Conservation (phyloP, 2,888 invertebrate species). For the Platycnemis pennipes region DNA sequence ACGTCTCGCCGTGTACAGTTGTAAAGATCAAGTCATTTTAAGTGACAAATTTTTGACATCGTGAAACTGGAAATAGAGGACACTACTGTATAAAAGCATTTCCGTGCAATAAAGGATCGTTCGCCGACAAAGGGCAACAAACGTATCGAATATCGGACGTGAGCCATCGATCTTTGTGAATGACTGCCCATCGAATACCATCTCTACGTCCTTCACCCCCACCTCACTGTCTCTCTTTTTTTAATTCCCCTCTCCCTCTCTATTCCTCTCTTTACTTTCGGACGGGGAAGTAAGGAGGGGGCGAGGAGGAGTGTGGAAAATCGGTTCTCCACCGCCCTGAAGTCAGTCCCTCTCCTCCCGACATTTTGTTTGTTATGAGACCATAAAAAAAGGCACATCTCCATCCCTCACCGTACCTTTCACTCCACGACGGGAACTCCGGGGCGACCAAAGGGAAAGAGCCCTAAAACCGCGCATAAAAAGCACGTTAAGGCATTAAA, state of each 20-base stretch:
- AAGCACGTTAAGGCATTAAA: background rate
- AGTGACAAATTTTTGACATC: too few relatives aligned
- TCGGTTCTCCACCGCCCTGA: background rate
- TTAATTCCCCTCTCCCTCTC: background rate
- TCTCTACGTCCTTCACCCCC: background rate
- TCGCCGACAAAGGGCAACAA: too few relatives aligned
- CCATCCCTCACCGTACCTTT: background rate
- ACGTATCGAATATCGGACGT: too few relatives aligned
- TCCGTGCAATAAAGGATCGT: too few relatives aligned
- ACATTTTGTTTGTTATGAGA: conserved; percentile 15
- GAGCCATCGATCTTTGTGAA: background rate
- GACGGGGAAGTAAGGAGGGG: background rate
- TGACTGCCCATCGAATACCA: background rate
- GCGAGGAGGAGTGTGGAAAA: background rate
- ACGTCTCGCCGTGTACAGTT: too few relatives aligned
- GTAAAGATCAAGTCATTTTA: too few relatives aligned
- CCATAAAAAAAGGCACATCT: background rate
- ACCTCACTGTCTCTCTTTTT: background rate
- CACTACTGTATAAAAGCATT: too few relatives aligned
- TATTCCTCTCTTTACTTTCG: background rate
- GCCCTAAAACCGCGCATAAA: background rate
- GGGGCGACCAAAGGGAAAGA: background rate
- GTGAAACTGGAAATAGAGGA: too few relatives aligned
- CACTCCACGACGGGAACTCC: background rate
- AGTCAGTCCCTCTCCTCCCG: background rate